phyloP scores from a whole-genome alignment of 2,797 vertebrate genomes.

The Acanthurus leucopareius region DNA sequence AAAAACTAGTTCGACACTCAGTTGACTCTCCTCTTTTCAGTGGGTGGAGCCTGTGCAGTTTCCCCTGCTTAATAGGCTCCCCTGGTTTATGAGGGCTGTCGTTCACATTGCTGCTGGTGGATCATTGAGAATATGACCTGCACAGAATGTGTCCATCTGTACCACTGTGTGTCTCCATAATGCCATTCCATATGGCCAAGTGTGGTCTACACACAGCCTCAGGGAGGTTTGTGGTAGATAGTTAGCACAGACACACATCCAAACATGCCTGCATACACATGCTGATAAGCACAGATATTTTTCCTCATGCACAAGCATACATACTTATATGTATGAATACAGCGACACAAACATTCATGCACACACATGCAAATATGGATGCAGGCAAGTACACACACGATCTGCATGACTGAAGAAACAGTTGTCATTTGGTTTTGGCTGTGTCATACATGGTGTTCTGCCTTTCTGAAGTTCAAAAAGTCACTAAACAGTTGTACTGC shows the following conservation, averaged over 20 bases:
- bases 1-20: slow-evolving; percentile 13
- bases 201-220: slow-evolving; percentile 67
- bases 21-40: slow-evolving; percentile 14
- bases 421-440: slow-evolving; percentile 54
- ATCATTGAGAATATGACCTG: slow-evolving; percentile 70
- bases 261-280: slow-evolving; percentile 6
- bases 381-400: slow-evolving; percentile 25
- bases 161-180: slow-evolving; percentile 71
- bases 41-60: slow-evolving; percentile 27
- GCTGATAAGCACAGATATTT: slow-evolving; percentile 3
- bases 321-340: slow-evolving; percentile 21
- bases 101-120: slow-evolving; percentile 49
- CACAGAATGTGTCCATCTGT: slow-evolving; percentile 79
- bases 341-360: slow-evolving; percentile 11
- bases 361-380: slow-evolving; percentile 12
- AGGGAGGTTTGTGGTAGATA: slow-evolving; percentile 42
- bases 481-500: slow-evolving; percentile 37
- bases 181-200: slow-evolving; percentile 78
- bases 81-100: slow-evolving; percentile 43
- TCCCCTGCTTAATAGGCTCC: slow-evolving; percentile 32
- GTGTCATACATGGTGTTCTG: slow-evolving; percentile 45
- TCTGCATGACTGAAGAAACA: slow-evolving; percentile 59
- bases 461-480: slow-evolving; percentile 60
- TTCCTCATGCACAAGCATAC: slow-evolving; percentile 34
- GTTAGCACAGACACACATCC: slow-evolving; percentile 16